Percentiles rank a stretch among this genome's conserved stretches.
Conservation (phyloP, 53 echinoderm and acorn worm genomes). For the Antedon mediterranea region DNA sequence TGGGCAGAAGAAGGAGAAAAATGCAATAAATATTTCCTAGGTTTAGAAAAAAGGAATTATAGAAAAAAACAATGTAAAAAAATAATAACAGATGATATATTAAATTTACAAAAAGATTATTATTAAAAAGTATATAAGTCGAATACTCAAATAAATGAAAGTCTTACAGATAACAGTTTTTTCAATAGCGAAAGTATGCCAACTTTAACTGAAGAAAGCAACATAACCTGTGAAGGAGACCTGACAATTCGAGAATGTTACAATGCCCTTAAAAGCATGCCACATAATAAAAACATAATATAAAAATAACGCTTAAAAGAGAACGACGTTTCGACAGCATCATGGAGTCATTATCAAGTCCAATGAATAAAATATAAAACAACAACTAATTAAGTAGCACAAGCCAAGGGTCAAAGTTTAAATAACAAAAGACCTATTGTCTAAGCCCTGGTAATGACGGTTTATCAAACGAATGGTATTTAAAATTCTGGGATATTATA, state of each 20-base stretch:
- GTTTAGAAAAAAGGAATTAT: background rate
- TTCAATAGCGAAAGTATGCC: background rate
- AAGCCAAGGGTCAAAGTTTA: too few species aligned
- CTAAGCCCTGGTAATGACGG: constrained; percentile 2
- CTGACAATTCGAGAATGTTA: background rate
- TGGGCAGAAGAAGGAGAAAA: too few species aligned
- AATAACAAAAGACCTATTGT: too few species aligned
- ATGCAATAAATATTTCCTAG: too few species aligned
- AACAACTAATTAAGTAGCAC: too few species aligned
- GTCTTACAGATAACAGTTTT: background rate
- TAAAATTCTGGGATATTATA: background rate
- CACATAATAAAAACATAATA: constrained; percentile 8
- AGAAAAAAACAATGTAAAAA: background rate
- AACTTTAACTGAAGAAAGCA: background rate
- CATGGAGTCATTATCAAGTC: too few species aligned
- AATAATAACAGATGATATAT: background rate
- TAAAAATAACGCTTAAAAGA: too few species aligned
- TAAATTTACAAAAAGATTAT: background rate
- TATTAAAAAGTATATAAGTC: background rate
- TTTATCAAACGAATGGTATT: constrained; percentile 5
- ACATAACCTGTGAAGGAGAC: background rate
- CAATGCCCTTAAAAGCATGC: background rate
- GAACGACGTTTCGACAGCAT: too few species aligned
- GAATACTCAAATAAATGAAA: background rate
- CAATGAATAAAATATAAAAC: too few species aligned